phyloP scores from a whole-genome alignment of 2,113 vertebrate species.

The Bothrops jararaca region DNA sequence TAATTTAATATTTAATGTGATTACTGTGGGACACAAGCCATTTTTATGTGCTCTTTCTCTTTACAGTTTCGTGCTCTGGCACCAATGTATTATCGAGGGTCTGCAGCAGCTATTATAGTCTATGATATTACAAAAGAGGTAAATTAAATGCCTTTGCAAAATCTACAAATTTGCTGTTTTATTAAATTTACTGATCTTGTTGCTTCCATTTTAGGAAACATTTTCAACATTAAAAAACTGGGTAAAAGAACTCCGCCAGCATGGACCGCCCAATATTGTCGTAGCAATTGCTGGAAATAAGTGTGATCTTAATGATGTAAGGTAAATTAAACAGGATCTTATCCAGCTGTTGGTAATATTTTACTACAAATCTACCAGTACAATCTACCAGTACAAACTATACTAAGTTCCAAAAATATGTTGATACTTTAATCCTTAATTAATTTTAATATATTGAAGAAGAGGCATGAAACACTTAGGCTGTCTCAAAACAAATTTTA shows the following conservation, averaged over 20 bases:
- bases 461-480: background rate
- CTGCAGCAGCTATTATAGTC: slow-evolving; percentile 94
- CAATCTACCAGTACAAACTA: background rate
- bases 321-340: slow-evolving; percentile 68
- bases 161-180: background rate
- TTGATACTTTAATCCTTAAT: background rate
- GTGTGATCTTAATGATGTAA: slow-evolving; percentile 91
- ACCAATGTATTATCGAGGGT: slow-evolving; percentile 98
- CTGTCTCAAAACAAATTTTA: background rate
- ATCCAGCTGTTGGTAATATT: background rate
- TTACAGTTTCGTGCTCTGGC: slow-evolving; percentile 93
- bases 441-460: background rate
- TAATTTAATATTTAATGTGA: background rate
- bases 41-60: slow-evolving; percentile 16
- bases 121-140: slow-evolving; percentile 99
- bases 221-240: slow-evolving; percentile 96
- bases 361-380: background rate
- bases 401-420: slow-evolving; percentile 1
- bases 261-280: slow-evolving; percentile 95
- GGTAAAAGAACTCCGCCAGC: slow-evolving; percentile 96
- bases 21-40: background rate
- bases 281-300: slow-evolving; percentile 98
- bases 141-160: slow-evolving; percentile 36
- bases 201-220: slow-evolving; percentile 78
- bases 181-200: slow-evolving; percentile 9